These are phyloP conservation scores for Platalea minor DNA, from an alignment of 2,797 vertebrate species.

Conservation along the genomic window DNA sequence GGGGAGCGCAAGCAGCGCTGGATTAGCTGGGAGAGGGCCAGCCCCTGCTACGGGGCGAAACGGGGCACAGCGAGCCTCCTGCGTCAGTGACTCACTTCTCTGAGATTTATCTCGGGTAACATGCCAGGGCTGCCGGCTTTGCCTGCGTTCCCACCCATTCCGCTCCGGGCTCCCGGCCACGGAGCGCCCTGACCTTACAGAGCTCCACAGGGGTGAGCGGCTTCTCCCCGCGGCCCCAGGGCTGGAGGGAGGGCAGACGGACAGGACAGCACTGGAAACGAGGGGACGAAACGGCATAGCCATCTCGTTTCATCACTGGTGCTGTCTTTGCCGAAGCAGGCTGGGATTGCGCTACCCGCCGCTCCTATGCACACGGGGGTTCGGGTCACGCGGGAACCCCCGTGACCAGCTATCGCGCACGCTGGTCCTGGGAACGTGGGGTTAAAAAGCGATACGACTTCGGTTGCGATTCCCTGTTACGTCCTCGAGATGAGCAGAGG, in stretches of 20 bases:
- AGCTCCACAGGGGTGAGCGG: neutral
- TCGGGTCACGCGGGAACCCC: no score
- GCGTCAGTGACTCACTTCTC: neutral
- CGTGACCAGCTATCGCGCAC: fast-evolving
- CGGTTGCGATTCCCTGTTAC: fast-evolving
- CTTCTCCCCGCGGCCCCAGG: neutral
- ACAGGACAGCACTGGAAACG: neutral
- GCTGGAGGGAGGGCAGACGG: neutral
- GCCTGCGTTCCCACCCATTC: neutral
- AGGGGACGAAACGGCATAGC: fast-evolving
- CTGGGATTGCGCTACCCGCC: neutral
- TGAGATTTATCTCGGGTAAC: neutral
- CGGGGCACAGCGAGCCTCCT: neutral
- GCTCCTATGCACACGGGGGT: neutral
- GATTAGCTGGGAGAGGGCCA: neutral
- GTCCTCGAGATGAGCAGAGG: neutral
- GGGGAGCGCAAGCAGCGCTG: neutral
- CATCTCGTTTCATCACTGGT: fast-evolving
- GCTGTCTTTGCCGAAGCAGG: neutral
- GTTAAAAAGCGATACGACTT: fast-evolving
- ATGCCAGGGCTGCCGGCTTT: neutral
- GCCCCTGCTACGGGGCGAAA: neutral
- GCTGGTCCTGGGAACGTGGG: fast-evolving
- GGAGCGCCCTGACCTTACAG: fast-evolving
- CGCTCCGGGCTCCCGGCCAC: neutral